Evolutionary conservation across 30 jellyfish, hydroid and myxozoan species (phyloP).

Genomic region (Turritopsis dohrnii): DNA sequence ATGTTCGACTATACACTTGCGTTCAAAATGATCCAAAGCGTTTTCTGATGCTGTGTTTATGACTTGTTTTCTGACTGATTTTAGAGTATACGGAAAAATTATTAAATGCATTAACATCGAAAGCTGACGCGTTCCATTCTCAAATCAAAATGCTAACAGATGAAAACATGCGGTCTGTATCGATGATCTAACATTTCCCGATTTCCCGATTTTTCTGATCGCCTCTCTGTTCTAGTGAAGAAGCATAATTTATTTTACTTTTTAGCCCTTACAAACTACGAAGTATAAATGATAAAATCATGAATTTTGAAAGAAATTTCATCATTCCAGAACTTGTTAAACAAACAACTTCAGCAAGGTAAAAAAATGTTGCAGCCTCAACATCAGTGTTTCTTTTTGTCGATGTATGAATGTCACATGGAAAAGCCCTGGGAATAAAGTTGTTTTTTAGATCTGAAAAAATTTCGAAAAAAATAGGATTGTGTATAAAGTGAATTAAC

Average conservation of each 20-base stretch:
- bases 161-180: not conserved
- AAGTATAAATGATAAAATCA: conserved; percentile 27
- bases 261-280: conserved; percentile 24
- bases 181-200: too few relatives aligned
- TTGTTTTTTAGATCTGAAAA: too few relatives aligned
- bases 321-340: not conserved
- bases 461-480: too few relatives aligned
- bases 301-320: conserved; percentile 32
- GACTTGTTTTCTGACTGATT: not conserved
- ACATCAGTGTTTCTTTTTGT: not conserved
- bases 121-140: conserved; percentile 8
- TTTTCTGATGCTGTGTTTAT: too few relatives aligned
- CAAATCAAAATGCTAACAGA: conserved; percentile 4
- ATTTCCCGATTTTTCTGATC: not conserved
- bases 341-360: conserved; percentile 9
- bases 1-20: too few relatives aligned
- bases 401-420: not conserved
- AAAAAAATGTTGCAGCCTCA: not conserved
- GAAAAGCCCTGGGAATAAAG: not conserved
- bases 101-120: not conserved
- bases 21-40: too few relatives aligned
- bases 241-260: not conserved
- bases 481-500: too few relatives aligned
- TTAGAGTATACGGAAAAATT: conserved; percentile 8
- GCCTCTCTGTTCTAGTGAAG: too few relatives aligned